A percentile compares a stretch with the other conserved stretches of the same genome.
phyloP scores from a whole-genome alignment of 2,888 invertebrate species.

The Stegana nigrithorax region DNA sequence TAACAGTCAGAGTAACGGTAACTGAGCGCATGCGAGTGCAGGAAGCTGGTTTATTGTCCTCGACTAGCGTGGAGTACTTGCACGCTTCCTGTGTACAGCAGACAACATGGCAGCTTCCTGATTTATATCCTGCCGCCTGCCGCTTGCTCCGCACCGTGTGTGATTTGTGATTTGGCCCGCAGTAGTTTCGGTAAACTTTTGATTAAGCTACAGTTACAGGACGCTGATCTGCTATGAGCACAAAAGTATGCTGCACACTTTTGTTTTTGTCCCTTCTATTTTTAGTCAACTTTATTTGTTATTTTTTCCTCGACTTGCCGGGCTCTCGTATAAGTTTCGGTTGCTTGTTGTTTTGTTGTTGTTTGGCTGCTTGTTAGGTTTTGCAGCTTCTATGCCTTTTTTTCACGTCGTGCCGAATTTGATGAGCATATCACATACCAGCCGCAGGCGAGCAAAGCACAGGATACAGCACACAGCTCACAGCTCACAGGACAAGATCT shows the following conservation, averaged over 20 bases:
- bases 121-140: slow-evolving; percentile 1
- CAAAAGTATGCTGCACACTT: slow-evolving; percentile 43
- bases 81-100: background rate
- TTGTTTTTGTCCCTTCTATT: slow-evolving; percentile 56
- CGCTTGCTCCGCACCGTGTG: background rate
- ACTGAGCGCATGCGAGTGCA: background rate
- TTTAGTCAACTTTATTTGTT: slow-evolving; percentile 47
- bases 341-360: slow-evolving; percentile 30
- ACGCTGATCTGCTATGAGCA: no score
- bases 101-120: slow-evolving; percentile 10
- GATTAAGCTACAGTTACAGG: slow-evolving; percentile 65
- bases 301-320: slow-evolving; percentile 41
- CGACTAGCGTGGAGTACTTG: background rate
- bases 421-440: slow-evolving; percentile 22
- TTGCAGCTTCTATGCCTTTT: background rate
- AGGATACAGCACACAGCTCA: background rate
- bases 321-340: no score
- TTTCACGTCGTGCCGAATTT: slow-evolving; percentile 1
- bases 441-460: slow-evolving; percentile 34
- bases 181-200: slow-evolving; percentile 63
- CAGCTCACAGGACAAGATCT: background rate
- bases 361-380: no score
- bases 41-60: slow-evolving; percentile 2
- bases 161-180: slow-evolving; percentile 21
- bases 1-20: no score